These are phyloP conservation scores for Morpho achilles DNA, from an alignment of 2,888 invertebrate species.

Conservation along the genomic window DNA sequence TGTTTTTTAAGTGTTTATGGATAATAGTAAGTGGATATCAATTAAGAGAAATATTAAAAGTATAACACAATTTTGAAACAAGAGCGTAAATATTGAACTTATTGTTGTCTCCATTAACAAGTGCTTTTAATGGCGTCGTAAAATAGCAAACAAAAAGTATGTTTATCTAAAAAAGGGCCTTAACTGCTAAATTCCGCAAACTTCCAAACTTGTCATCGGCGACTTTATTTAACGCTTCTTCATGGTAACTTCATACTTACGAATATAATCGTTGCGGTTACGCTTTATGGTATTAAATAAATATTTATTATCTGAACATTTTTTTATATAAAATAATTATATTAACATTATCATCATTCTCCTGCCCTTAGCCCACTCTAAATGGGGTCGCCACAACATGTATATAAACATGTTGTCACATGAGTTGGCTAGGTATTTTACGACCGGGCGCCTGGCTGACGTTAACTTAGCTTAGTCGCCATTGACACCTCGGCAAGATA, in stretches of 20 bases:
- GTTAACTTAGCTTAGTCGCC: too few relatives aligned
- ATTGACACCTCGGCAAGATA: too few relatives aligned
- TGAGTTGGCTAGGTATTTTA: too few relatives aligned
- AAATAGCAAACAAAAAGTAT: slow-evolving; percentile 35
- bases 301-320: background rate
- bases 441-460: too few relatives aligned
- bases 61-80: slow-evolving; percentile 1
- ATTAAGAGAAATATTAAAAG: background rate
- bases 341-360: too few relatives aligned
- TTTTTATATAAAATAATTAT: too few relatives aligned
- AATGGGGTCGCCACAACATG: too few relatives aligned
- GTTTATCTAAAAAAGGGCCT: slow-evolving; percentile 37
- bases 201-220: slow-evolving; percentile 44
- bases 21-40: too few relatives aligned
- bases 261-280: slow-evolving; percentile 2
- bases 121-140: slow-evolving; percentile 30
- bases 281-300: too few relatives aligned
- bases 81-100: slow-evolving; percentile 19
- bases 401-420: too few relatives aligned
- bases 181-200: slow-evolving; percentile 37
- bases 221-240: slow-evolving; percentile 39
- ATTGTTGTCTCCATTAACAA: slow-evolving; percentile 25
- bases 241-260: slow-evolving; percentile 26
- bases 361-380: too few relatives aligned
- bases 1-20: too few relatives aligned